Base-by-base conservation (phyloP, 2,888 invertebrate species). In the Trypoxylon attenuatum region DNA sequence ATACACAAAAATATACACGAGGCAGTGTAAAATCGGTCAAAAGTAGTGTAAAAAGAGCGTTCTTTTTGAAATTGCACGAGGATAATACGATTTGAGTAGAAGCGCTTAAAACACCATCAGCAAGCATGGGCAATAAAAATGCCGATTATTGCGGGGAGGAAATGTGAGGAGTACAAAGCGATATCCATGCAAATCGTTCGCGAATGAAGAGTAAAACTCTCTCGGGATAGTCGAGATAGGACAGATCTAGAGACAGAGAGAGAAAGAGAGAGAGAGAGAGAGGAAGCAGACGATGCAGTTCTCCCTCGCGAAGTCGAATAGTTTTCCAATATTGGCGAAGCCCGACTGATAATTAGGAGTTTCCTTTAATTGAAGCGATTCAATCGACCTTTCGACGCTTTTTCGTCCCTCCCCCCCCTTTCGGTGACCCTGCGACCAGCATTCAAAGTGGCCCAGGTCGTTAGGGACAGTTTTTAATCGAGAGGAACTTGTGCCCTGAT, bases 321-420 rank as follows among this genome's bases (percentile, higher is more conserved):
- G 82, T 82, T 84, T 82, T 80, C 81, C 83, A 68, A 84, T 84
- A 82, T 81, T 70, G 77, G 63, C 68, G 68, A 60, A 54, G 53
- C 58, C 61, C 66, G 63, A 69, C 69, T 80, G 77, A 79, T 83
- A 83, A 84, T 84, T 84, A 84, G 79, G 76, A 82, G 76, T 81
- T 80, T 81, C 79, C 77, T 79, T 76, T 81, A 80, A 82, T 81
- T 79, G 78, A 75, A 73, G 69, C 75, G 69, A 81, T 80, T 84
- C 79, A 80, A 82, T 83, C 74, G 77, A 52, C 43, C 66, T 61
- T 55, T 64, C 53, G 29, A 27, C 57, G 33, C 53, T n/a, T n/a
- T n/a, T n/a, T n/a, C n/a, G 41, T 33, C 21, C 22, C 29, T n/a
- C 19, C 13, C 18, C 22, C 16, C 27, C 25, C 23, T 5, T n/a